phyloP scores from a whole-genome alignment of 2,113 vertebrate genomes.

The Stictonetta naevosa region DNA sequence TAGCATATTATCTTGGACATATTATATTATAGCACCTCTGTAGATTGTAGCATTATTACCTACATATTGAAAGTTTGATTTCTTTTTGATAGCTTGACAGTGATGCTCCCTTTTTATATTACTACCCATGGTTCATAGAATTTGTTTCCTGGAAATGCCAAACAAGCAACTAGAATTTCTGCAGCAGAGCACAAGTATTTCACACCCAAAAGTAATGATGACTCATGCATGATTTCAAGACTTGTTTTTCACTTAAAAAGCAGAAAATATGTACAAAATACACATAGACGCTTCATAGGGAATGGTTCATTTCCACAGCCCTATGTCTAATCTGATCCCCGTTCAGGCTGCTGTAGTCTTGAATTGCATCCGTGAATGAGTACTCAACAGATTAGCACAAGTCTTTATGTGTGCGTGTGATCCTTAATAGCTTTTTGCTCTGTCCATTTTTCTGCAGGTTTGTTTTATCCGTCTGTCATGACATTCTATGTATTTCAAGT shows the following conservation, averaged over 20 bases:
- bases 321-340: not conserved
- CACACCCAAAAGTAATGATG: not conserved
- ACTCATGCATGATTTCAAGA: not conserved
- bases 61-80: not conserved
- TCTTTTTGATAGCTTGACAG: conserved; percentile 5
- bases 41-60: not conserved
- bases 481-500: not conserved
- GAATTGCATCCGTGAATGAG: not conserved
- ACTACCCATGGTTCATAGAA: not conserved
- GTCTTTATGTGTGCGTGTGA: not conserved
- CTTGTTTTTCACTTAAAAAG: not conserved
- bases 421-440: not conserved
- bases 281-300: not conserved
- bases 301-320: not conserved
- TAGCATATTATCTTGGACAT: not conserved
- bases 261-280: not conserved
- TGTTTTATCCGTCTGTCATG: not conserved
- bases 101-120: not conserved
- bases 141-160: not conserved
- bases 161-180: not conserved
- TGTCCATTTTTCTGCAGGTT: not conserved
- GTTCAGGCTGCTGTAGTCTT: not conserved
- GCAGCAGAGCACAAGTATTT: not conserved
- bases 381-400: not conserved
- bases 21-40: not conserved